A percentile compares a stretch with the other conserved stretches of the same genome.
Evolutionary conservation across 2,888 invertebrate species (phyloP).

Genomic region (Corbicula japonica): DNA sequence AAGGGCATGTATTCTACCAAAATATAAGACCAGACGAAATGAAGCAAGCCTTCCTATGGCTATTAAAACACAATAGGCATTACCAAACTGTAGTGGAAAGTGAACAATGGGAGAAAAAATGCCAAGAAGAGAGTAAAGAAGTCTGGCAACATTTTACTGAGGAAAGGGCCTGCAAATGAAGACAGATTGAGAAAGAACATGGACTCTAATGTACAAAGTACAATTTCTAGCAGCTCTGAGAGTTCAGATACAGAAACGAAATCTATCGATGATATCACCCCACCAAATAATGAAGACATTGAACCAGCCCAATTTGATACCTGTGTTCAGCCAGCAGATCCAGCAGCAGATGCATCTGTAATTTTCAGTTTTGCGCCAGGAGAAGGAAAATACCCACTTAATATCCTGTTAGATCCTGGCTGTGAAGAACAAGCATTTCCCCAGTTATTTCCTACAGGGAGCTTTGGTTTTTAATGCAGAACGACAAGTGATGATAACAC

Average conservation of each 20-base stretch:
- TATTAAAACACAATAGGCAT: slow-evolving; percentile 24
- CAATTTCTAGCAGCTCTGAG: slow-evolving; percentile 6
- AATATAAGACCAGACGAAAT: slow-evolving; percentile 37
- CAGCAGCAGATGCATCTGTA: slow-evolving; percentile 40
- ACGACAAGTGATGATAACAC: slow-evolving; percentile 31
- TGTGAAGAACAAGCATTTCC: slow-evolving; percentile 58
- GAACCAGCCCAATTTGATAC: slow-evolving; percentile 27
- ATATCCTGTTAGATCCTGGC: slow-evolving; percentile 42
- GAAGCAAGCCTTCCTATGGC: slow-evolving; percentile 17
- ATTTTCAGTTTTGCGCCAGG: slow-evolving; percentile 43
- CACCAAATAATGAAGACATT: background rate
- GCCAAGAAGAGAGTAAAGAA: slow-evolving; percentile 13
- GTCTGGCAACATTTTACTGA: slow-evolving; percentile 10
- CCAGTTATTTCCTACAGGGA: slow-evolving; percentile 50
- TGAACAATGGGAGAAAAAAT: slow-evolving; percentile 3
- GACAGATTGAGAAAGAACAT: background rate
- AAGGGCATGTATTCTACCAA: slow-evolving; percentile 25
- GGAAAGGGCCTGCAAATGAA: background rate
- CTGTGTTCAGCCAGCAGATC: slow-evolving; percentile 50
- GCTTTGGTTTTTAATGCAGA: slow-evolving; percentile 49
- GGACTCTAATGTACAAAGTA: background rate
- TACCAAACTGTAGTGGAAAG: slow-evolving; percentile 15
- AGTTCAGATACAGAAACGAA: background rate
- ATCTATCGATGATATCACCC: background rate
- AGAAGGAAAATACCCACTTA: slow-evolving; percentile 49